Evolutionary conservation across 2,888 invertebrate genomes (phyloP), one percentile per base, ranked within the genome.

Genomic region (Alloplasta piceator): DNA sequence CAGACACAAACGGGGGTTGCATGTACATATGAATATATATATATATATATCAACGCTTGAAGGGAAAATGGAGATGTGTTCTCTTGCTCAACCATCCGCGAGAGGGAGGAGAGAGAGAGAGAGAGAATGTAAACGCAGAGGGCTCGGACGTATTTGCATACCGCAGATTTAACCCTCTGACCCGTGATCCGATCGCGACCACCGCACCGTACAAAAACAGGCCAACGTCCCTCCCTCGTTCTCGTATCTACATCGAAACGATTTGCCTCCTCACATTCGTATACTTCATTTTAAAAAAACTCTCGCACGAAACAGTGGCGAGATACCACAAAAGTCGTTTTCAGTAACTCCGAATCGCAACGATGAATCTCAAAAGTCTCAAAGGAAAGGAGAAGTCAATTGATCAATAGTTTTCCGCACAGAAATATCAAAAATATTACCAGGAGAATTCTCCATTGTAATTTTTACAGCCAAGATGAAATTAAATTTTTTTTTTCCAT

Each of bases 101-200:
- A 68, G 56, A 56, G 56, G 9, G 26, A 26, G 63, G 26, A 4
- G 16, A 14, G 36, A 14, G 55, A 63, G 43, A 71, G 72, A 38
- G 36, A 14, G 55, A 63, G 43, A 71, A 67, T 26, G 26, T 26
- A 26, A 26, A 26, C 26, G 26, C 26, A 26, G 60, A 77, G 72
- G 43, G 41, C 75, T 56, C 63, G 61, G 58, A 73, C 78, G 71
- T 84, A 88, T 88, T 88, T 88, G 85, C 88, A 87, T 88, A 86
- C 85, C 87, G 78, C 83, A 84, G 80, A 85, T 84, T 86, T 84
- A 82, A 77, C 78, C 83, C 26, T 82, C 83, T 85, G 87, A 88
- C 85, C 83, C 84, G 77, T 85, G 82, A 77, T 83, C 79, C 85
- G 85, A 88, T 87, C 84, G 83, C 26, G 26, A 26, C 26, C 26